Evolutionary conservation across 2,888 invertebrate species (phyloP).

Genomic region (Himalopsyche anomala): DNA sequence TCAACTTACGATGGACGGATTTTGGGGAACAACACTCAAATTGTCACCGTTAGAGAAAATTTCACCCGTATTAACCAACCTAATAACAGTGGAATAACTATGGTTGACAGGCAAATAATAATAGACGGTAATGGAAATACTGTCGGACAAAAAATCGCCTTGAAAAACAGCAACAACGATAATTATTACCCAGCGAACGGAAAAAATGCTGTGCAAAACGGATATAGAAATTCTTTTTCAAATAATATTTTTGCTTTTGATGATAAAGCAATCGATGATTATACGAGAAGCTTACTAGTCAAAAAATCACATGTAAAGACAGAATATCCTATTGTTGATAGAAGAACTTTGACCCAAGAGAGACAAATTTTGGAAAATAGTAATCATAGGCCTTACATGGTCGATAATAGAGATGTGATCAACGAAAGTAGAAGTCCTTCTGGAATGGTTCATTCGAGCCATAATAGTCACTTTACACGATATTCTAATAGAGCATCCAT

Average conservation of each 20-base stretch:
- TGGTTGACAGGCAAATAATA: neutral
- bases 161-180: neutral
- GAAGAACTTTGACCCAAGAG: neutral
- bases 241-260: neutral
- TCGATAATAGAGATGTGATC: neutral
- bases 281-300: neutral
- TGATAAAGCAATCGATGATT: neutral
- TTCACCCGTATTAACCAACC: no score
- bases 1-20: no score
- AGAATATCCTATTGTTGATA: neutral
- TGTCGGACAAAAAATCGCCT: neutral
- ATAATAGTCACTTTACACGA: neutral
- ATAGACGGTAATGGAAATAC: neutral
- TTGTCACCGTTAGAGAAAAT: no score
- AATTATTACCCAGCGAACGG: neutral
- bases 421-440: slow-evolving; percentile 3
- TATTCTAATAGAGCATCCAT: neutral
- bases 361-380: neutral
- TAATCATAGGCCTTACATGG: neutral
- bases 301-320: neutral
- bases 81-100: neutral
- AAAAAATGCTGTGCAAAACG: no score
- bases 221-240: neutral
- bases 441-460: neutral
- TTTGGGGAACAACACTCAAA: no score